Base-by-base conservation (phyloP, 2,797 vertebrate genomes). In the Heterohyrax brucei region DNA sequence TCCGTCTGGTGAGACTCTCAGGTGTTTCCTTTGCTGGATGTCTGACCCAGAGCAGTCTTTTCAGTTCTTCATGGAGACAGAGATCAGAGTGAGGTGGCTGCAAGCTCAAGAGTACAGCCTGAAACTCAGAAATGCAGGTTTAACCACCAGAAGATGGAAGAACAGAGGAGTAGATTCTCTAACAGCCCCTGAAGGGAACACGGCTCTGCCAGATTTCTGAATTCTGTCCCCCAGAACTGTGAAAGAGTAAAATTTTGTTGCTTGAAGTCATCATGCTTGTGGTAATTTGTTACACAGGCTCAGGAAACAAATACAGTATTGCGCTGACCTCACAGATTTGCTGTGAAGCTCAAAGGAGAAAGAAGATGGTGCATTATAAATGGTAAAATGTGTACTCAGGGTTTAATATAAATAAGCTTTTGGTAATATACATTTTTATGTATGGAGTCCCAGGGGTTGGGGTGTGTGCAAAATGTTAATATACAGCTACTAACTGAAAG, bases 31-130 rank as follows among this genome's bases (percentile, higher is more conserved):
- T 64, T n/a, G 10, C 24, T 46, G 28, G 39, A 87, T 73, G 3
- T 48, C 50, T 91, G 48, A 91, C 82, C 78, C 84, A 30, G 68
- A 8, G 4, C 9, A 30, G 14, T 77, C 39, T 73, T 61, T 59
- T 56, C 39, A 18, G 16, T 85, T 72, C 61, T 85, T 53, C 26
- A n/a, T n/a, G 21, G 14, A 22, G 79, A 1, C 9, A 8, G n/a
- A 9, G 73, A 24, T 9, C 1, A 1, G 4, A 3, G 46, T 13
- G 28, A 16, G 0, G 18, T n/a, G 61, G 19, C 7, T 14, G 9
- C 1, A 6, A 64, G 21, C 33, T 59, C 7, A 50, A 22, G 28
- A 44, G 12, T 2, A 4, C 48, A 3, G 4, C 39, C 39, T 39
- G 39, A 39, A 39, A 39, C 39, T 39, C 7, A 50, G 28, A 21